Conservation (phyloP, 2,797 vertebrate species). For the Micropoecilia bifurca region DNA sequence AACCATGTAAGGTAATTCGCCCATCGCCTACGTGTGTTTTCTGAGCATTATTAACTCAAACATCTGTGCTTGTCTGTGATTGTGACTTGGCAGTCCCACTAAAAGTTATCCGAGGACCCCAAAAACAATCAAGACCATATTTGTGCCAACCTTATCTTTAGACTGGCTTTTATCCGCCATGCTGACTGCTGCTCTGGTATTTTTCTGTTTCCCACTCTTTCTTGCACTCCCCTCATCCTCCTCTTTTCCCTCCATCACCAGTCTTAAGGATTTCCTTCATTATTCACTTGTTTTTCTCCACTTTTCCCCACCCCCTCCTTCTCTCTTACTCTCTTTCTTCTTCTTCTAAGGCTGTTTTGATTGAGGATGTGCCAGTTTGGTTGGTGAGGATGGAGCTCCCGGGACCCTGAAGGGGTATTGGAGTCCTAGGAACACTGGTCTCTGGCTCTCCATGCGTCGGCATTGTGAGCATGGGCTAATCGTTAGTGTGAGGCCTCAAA, state of each 20-base stretch:
- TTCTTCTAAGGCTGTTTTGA: constrained; percentile 73
- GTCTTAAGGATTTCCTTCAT: constrained; percentile 71
- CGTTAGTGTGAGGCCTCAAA: constrained; percentile 81
- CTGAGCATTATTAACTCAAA: constrained; percentile 69
- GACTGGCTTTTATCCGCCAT: constrained; percentile 72
- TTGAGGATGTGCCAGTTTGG: constrained; percentile 81
- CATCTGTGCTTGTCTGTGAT: constrained; percentile 69
- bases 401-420: constrained; percentile 65
- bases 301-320: constrained; percentile 34
- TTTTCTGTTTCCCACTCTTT: constrained; percentile 73
- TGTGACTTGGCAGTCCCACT: constrained; percentile 66
- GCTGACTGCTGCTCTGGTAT: constrained; percentile 81
- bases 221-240: constrained; percentile 54
- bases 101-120: constrained; percentile 61
- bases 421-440: constrained; percentile 71
- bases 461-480: constrained; percentile 84
- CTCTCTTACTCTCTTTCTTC: constrained; percentile 57
- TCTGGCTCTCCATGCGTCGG: constrained; percentile 70
- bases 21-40: constrained; percentile 51
- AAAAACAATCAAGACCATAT: constrained; percentile 72
- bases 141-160: constrained; percentile 79
- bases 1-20: constrained; percentile 67
- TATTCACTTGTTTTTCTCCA: constrained; percentile 55
- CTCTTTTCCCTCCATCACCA: constrained; percentile 54
- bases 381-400: constrained; percentile 70